Evolutionary conservation across 2,888 invertebrate species (phyloP), one percentile per base, ranked within the genome.

Genomic region (Octodonta nipae): DNA sequence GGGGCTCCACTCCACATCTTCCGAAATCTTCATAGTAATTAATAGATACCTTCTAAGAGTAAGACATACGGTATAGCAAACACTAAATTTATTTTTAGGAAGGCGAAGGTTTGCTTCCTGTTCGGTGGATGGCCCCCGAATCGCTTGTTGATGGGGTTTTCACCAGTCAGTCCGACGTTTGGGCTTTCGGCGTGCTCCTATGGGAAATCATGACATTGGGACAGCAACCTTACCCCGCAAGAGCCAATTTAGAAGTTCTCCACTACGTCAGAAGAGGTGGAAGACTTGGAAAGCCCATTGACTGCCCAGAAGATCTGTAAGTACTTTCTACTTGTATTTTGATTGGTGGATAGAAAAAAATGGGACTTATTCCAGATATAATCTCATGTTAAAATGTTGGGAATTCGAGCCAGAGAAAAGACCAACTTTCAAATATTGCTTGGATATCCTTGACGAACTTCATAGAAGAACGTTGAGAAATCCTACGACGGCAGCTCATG

Each of bases 201-300:
- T 96, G 95, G 93, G 98, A 98, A 69, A 87, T 96, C 28, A 74
- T 96, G 55, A 89, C 95, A 0, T 64, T 96, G 30, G 96, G 96
- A 0, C 88, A 92, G 55, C 91, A 93, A 56, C 98, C 98, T 0
- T 98, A 98, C 64, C 89, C 87, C 4, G 91, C 89, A 6, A 71
- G 86, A 40, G 85, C 83, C 36, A 95, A 96, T 65, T 68, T 85
- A 8, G 91, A 95, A 59, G 95, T 96, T 14, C 64, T 93, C 35
- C 77, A 85, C 47, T 86, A 84, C 58, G 91, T 96, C 5, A 72
- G 87, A 40, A 75, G 77, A 3, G 91, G 92, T 1, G 92, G 92
- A 15, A 70, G 82, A 26, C 69, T 91, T n/a, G 77, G 79, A 16
- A 70, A 79, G 46, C 86, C 87, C 3, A 70, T 72, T 4, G 83